Evolutionary conservation across 2,797 vertebrate genomes (phyloP).

Genomic region (Phoeniculus purpureus): DNA sequence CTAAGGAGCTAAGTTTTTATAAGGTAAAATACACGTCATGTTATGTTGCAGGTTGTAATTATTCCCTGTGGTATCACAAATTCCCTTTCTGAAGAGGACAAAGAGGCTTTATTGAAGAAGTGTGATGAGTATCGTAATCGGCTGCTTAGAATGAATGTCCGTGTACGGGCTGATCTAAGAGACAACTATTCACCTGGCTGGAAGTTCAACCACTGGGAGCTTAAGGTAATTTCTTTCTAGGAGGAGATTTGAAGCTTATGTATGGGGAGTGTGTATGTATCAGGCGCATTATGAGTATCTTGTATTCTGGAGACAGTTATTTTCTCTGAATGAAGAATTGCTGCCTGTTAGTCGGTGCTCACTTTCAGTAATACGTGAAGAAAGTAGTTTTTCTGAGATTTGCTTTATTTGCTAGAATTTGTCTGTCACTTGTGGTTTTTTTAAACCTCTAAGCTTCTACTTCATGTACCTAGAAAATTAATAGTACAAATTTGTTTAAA

Average conservation of each 20-base stretch:
- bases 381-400: neutral
- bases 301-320: neutral
- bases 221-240: slow-evolving; percentile 84
- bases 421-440: neutral
- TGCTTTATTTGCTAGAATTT: neutral
- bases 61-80: slow-evolving; percentile 97
- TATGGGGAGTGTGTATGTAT: neutral
- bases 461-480: neutral
- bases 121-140: slow-evolving; percentile 85
- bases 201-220: slow-evolving; percentile 99
- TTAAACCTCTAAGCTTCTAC: neutral
- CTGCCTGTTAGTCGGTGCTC: neutral
- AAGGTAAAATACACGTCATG: neutral
- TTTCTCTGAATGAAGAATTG: neutral
- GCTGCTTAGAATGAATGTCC: slow-evolving; percentile 80
- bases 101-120: slow-evolving; percentile 84
- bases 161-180: slow-evolving; percentile 86
- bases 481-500: neutral
- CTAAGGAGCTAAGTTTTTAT: neutral
- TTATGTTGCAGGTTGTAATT: slow-evolving; percentile 85
- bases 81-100: slow-evolving; percentile 89
- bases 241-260: neutral
- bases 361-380: neutral
- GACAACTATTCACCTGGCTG: slow-evolving; percentile 99
- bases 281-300: neutral